A percentile compares a stretch with the other conserved stretches of the same genome.
Conservation (phyloP, 2,113 vertebrate genomes). For the Zapus hudsonius region DNA sequence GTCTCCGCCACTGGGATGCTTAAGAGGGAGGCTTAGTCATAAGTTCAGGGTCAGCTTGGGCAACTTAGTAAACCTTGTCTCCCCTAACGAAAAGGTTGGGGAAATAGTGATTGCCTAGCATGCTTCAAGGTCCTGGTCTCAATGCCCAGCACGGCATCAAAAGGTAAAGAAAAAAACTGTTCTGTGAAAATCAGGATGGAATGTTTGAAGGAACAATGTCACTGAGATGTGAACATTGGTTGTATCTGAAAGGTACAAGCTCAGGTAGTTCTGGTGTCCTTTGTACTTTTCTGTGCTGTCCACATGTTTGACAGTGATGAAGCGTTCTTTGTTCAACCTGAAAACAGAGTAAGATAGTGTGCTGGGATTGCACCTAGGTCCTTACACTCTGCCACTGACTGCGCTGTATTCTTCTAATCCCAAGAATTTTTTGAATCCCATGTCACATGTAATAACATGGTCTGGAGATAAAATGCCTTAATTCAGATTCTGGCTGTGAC, state of each 20-base stretch:
- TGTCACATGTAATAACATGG: background rate
- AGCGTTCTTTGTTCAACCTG: constrained; percentile 10
- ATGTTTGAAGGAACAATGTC: background rate
- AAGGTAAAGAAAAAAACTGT: background rate
- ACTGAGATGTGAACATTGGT: background rate
- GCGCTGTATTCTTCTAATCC: background rate
- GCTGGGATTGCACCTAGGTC: background rate
- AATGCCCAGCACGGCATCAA: background rate
- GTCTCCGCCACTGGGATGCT: background rate
- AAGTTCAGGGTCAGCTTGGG: background rate
- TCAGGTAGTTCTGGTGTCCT: constrained; percentile 11
- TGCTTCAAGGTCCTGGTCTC: background rate
- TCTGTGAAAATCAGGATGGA: background rate
- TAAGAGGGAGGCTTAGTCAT: too few relatives aligned
- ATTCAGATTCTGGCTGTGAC: background rate
- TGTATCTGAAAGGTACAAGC: constrained; percentile 19
- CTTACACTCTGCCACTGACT: background rate
- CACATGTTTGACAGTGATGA: constrained; percentile 28
- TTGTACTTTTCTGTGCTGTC: constrained; percentile 30
- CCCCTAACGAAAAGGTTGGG: background rate
- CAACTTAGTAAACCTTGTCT: background rate
- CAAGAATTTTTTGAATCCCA: background rate
- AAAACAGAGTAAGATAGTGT: background rate
- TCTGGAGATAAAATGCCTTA: background rate
- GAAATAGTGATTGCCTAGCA: background rate